Evolutionary conservation across 2,797 vertebrate species (phyloP).

Genomic region (Apodemus agrarius): DNA sequence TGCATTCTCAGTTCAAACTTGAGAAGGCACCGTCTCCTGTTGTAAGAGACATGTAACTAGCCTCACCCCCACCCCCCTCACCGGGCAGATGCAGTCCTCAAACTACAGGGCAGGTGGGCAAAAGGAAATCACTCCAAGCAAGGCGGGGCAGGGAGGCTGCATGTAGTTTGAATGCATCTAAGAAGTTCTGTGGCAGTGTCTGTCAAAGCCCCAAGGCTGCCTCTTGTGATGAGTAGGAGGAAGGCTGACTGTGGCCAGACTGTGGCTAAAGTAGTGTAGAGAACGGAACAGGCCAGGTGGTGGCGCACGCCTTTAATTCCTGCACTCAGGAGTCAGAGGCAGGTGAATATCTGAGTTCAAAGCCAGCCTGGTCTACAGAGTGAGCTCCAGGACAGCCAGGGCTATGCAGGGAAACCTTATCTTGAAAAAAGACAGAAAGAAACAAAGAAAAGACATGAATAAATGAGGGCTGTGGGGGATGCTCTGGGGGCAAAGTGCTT

Average conservation of each 20-base stretch:
- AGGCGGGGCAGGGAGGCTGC: background rate
- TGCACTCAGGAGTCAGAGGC: background rate
- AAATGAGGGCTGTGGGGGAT: background rate
- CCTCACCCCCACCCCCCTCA: too few species aligned
- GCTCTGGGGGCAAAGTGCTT: background rate
- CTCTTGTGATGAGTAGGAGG: background rate
- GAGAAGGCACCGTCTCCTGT: background rate
- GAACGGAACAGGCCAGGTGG: background rate
- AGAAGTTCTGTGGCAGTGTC: background rate
- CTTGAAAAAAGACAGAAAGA: background rate
- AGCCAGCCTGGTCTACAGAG: background rate
- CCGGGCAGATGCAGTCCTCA: background rate
- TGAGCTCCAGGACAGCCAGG: background rate
- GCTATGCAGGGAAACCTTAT: background rate
- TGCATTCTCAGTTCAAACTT: background rate
- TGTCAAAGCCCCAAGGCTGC: too few species aligned
- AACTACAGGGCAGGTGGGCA: background rate
- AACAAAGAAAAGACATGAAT: background rate
- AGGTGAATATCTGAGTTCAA: background rate
- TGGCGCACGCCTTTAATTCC: background rate
- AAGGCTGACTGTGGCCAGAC: background rate
- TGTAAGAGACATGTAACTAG: background rate
- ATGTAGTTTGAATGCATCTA: background rate
- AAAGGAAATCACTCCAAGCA: background rate
- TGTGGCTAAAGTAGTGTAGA: background rate